Base-by-base conservation (phyloP, 2,888 invertebrate species). In the Seladonia tumulorum region DNA sequence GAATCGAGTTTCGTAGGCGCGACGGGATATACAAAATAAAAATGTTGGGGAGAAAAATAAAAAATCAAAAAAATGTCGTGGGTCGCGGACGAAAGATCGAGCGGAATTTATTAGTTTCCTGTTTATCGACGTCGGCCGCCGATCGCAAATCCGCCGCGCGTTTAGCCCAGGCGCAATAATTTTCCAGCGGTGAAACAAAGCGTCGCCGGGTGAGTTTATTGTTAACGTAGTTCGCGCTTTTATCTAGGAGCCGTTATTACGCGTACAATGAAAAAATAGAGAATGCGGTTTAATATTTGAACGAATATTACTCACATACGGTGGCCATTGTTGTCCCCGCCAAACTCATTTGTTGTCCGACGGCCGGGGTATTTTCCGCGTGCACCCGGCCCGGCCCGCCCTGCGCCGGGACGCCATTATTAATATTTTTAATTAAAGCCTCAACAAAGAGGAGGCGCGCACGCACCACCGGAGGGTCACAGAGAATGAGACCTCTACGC, bases 391-490 rank as follows among this genome's bases (percentile, higher is more conserved):
- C 45, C 42, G 42, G 8, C 42, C n/a, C 77, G 63, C 53, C 63
- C 72, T 4, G 57, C 75, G 72, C 22, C 75, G 70, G 78, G 81
- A 72, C 90, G 88, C 91, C 91, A 91, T 93, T 93, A 93, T 93
- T 93, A 93, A 93, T 93, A 93, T 93, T 93, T 93, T 93, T 93
- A 93, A 93, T 93, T 93, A 93, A 93, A 93, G 90, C 91, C 87
- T 88, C 90, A 90, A 91, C 92, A 93, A 93, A 93, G 90, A 82
- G 84, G 72, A 85, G 80, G 72, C 82, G 72, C 82, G 76, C 73
- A 82, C 89, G 86, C 84, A 79, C 76, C 82, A 73, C 79, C 66
- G 77, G 42, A 81, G 79, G 80, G 75, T 79, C 68, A 77, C 80
- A 57, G 72, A 66, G 79, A 77, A 83, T 83, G 73, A 88, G 82